Evolutionary conservation across 2,113 vertebrate genomes (phyloP), one percentile per base, ranked within the genome.

Genomic region (Porphyrio hochstetteri): DNA sequence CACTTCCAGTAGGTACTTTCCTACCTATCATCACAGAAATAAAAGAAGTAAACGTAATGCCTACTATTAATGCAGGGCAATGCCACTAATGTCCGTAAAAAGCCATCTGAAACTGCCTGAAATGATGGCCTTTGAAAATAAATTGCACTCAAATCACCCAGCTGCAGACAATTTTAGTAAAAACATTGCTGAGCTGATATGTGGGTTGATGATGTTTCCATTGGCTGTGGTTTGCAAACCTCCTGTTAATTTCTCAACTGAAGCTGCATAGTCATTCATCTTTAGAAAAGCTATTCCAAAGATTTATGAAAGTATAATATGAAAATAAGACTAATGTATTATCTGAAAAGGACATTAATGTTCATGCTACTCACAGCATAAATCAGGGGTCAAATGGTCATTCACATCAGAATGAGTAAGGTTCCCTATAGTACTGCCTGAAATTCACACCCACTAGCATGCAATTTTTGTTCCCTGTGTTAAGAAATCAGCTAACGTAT

Each of bases 61-160:
- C 57, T 84, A 63, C 4, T 6, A 77, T 96, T 96, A 95, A 61
- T 2, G 3, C 25, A 67, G 69, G 69, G 35, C 59, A 95, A 7
- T 86, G 59, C 55, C 92, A 65, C 63, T 92, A 61, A 95, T 82
- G 55, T 59, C 76, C 40, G 16, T 82, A 74, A 92, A 96, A 91
- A 81, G 65, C 81, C 40, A 77, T 75, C 76, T 91, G 84, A 95
- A 97, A 84, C 28, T 90, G 76, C 72, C 86, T 85, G 79, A 88
- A 97, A 96, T 96, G 46, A 72, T 96, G 80, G 80, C 77, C 80
- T 96, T 79, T 91, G 92, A 82, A 95, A 94, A 95, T 60, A 92
- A 95, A 94, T 94, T 95, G 77, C 40, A 40, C 48, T 96, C 75
- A 65, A 88, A 92, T 94, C 89, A 95, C 55, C 67, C 94, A 96